A percentile compares a stretch with the other conserved stretches of the same genome.
These are phyloP conservation scores for Stegodyphus dumicola DNA, from an alignment of 1,140 invertebrate species.

Conservation along the genomic window DNA sequence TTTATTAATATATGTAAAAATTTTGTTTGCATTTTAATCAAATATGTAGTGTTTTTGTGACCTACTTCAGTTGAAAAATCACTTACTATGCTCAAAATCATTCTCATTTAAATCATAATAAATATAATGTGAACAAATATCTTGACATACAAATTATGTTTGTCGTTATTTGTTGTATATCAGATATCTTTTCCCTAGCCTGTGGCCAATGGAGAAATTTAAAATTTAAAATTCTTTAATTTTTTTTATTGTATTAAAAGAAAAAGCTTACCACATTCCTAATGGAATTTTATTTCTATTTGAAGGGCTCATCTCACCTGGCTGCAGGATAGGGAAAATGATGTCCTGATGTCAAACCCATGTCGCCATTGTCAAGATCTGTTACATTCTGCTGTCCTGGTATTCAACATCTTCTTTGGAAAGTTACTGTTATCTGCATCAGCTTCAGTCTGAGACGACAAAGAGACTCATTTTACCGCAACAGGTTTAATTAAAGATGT, in stretches of 20 bases:
- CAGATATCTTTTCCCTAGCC: slow-evolving; percentile 51
- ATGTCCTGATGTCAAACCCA: slow-evolving; percentile 26
- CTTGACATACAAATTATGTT: no score
- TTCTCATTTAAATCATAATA: no score
- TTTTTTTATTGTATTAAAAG: background rate
- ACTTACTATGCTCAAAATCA: no score
- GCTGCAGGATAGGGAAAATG: slow-evolving; percentile 59
- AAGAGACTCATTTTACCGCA: background rate
- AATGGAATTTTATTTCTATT: slow-evolving; percentile 59
- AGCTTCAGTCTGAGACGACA: background rate
- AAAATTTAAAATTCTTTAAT: background rate
- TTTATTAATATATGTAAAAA: no score
- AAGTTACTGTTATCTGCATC: background rate
- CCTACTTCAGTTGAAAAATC: no score
- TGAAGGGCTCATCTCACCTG: slow-evolving; percentile 38
- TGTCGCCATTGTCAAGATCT: background rate
- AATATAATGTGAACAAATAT: background rate
- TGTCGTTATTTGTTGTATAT: background rate
- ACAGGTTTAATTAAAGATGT: background rate
- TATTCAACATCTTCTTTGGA: background rate
- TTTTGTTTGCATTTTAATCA: no score
- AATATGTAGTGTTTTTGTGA: no score
- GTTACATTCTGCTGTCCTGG: background rate
- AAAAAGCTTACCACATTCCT: background rate
- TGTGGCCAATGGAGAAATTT: slow-evolving; percentile 33